These are phyloP conservation scores for Ophiothrix spiculata DNA, from an alignment of 35 echinoderm and acorn worm species.

Conservation along the genomic window DNA sequence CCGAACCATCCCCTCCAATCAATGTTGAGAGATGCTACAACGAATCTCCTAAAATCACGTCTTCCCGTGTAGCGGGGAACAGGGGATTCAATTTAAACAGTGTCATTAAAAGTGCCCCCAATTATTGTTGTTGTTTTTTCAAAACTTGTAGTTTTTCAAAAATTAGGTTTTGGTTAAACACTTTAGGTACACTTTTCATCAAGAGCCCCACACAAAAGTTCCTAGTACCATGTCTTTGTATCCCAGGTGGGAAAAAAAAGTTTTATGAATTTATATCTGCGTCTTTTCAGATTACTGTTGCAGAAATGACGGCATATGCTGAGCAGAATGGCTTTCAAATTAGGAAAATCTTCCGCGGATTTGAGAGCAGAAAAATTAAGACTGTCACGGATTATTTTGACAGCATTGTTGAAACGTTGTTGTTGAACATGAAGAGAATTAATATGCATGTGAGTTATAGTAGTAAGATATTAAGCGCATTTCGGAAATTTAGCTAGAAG, in stretches of 20 bases:
- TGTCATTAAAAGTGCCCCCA: neutral
- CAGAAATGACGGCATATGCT: slow-evolving; percentile 9
- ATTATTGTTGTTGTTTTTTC: neutral
- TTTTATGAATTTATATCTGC: neutral
- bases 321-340: slow-evolving; percentile 8
- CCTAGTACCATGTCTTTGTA: neutral
- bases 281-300: slow-evolving; percentile 1
- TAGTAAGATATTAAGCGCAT: neutral
- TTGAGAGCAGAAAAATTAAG: neutral
- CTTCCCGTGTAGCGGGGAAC: too few species aligned
- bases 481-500: neutral
- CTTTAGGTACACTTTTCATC: neutral
- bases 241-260: neutral
- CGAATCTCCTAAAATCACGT: too few species aligned
- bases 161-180: neutral
- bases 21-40: too few species aligned
- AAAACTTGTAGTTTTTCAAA: neutral
- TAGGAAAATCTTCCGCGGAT: slow-evolving; percentile 16
- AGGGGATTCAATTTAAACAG: too few species aligned
- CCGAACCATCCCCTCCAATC: too few species aligned
- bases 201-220: neutral
- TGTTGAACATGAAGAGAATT: slow-evolving; percentile 41
- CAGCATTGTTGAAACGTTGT: slow-evolving; percentile 14
- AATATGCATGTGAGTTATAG: slow-evolving; percentile 11
- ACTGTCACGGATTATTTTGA: slow-evolving; percentile 7